Conservation (phyloP, 2,113 vertebrate genomes). For the Peucedramus taeniatus region DNA sequence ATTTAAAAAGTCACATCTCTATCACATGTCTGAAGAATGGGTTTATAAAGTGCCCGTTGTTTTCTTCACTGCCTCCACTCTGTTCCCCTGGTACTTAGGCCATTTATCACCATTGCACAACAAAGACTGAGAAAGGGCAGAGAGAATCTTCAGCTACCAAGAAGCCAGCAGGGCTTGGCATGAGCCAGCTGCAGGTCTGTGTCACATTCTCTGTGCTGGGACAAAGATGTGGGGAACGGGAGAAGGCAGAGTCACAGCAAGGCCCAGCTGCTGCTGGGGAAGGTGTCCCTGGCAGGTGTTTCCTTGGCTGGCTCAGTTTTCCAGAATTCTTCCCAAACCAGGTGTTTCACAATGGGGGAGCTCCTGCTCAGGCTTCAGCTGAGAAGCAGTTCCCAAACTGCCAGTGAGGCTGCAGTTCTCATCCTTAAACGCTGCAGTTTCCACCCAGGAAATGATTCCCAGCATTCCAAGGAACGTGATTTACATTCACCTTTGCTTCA, state of each 20-base stretch:
- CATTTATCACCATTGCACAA: not conserved
- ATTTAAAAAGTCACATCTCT: not conserved
- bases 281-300: not conserved
- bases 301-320: not conserved
- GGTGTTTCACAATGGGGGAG: not conserved
- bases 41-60: not conserved
- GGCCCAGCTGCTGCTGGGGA: not conserved
- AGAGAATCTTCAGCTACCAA: not conserved
- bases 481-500: not conserved
- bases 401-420: not conserved
- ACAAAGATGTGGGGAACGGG: not conserved
- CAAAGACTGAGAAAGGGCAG: not conserved
- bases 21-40: not conserved
- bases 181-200: not conserved
- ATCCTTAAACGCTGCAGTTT: not conserved
- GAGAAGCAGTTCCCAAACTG: not conserved
- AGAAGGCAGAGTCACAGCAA: not conserved
- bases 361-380: not conserved
- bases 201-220: not conserved
- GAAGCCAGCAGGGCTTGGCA: not conserved
- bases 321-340: not conserved
- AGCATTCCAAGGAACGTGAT: not conserved
- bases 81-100: not conserved
- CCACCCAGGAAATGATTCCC: not conserved
- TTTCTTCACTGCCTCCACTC: not conserved